Percentiles rank a stretch among this genome's conserved stretches.
Conservation (phyloP, 1,140 invertebrate genomes). For the Drosophila jambulina region DNA sequence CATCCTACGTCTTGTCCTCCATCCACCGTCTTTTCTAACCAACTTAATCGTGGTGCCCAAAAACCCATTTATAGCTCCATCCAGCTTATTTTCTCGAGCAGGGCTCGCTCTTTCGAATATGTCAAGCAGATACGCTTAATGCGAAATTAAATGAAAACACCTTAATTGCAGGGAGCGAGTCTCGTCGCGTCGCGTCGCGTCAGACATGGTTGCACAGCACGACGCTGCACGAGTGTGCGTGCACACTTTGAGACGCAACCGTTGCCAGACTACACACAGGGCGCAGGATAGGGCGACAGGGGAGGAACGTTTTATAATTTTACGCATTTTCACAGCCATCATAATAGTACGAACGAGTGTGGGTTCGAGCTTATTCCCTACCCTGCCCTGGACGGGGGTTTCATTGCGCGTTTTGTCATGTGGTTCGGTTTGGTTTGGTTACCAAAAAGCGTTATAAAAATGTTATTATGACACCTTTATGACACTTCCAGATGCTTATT, state of each 20-base stretch:
- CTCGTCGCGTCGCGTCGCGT: constrained; percentile 18
- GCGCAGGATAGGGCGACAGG: background rate
- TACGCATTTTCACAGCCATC: constrained; percentile 30
- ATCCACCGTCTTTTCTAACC: background rate
- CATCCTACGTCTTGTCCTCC: no score
- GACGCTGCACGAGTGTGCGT: constrained; percentile 2
- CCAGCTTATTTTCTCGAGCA: constrained; percentile 34
- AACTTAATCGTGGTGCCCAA: constrained; percentile 6
- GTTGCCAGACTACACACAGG: constrained; percentile 16
- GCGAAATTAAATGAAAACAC: constrained; percentile 57
- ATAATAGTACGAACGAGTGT: constrained; percentile 12
- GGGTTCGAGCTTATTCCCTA: background rate
- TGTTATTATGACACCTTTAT: constrained; percentile 43
- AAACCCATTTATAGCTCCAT: constrained; percentile 11
- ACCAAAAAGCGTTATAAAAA: constrained; percentile 44
- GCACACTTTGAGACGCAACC: constrained; percentile 8
- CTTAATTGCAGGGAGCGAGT: constrained; percentile 36
- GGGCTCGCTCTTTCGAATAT: constrained; percentile 40
- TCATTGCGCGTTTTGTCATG: constrained; percentile 27
- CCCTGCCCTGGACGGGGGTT: background rate
- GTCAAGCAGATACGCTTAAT: constrained; percentile 52
- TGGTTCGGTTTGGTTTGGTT: constrained; percentile 20
- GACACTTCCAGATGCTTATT: constrained; percentile 38
- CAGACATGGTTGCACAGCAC: constrained; percentile 37
- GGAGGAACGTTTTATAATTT: constrained; percentile 33